Evolutionary conservation across 2,113 vertebrate species (phyloP).

Genomic region (Sebastes fasciatus): DNA sequence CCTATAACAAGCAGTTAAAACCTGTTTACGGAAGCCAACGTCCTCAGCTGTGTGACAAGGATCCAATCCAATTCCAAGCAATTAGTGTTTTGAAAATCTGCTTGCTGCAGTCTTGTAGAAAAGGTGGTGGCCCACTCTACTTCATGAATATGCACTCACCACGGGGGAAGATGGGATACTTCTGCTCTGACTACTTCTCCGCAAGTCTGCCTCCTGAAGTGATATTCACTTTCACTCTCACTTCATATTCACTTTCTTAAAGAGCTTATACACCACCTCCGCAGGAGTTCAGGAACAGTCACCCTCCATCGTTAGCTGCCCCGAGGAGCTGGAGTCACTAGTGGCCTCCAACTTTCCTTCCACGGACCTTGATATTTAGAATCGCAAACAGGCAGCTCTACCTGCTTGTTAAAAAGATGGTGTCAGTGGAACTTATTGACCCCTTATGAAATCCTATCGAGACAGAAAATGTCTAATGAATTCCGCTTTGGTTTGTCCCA

Average conservation of each 20-base stretch:
- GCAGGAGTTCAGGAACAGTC: conserved; percentile 19
- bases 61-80: conserved; percentile 49
- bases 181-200: conserved; percentile 5
- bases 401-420: background rate
- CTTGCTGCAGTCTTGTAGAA: conserved; percentile 19
- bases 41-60: conserved; percentile 31
- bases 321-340: conserved; percentile 10
- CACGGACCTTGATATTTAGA: conserved; percentile 11
- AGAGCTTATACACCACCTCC: conserved; percentile 10
- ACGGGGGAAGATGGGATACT: background rate
- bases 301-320: background rate
- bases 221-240: background rate
- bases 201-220: conserved; percentile 1
- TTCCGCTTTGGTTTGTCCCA: conserved; percentile 11
- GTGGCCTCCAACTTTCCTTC: background rate
- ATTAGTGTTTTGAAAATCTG: conserved; percentile 34
- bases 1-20: conserved; percentile 13
- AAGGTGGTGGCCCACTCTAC: conserved; percentile 13
- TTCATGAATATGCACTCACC: conserved; percentile 31
- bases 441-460: background rate
- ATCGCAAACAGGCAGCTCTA: background rate
- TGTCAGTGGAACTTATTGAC: background rate
- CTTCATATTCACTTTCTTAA: conserved; percentile 9
- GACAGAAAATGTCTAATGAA: background rate
- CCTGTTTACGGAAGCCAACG: conserved; percentile 19